Percentiles rank a stretch among this genome's conserved stretches.
Evolutionary conservation across 1,140 invertebrate species (phyloP).

Genomic region (Tachypleus tridentatus): DNA sequence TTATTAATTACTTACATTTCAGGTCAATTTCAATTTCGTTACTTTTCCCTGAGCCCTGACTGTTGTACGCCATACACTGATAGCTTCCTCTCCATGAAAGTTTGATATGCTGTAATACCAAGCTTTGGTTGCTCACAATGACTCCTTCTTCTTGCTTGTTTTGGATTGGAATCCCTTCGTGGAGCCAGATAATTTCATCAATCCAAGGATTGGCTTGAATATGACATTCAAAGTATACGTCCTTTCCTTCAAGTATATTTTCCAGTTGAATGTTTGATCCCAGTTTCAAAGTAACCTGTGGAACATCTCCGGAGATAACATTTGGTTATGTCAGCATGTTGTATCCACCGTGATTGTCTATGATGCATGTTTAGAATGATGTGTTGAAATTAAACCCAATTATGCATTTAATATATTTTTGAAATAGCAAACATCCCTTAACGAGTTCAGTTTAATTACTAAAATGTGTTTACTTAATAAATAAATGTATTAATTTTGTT

Average conservation of each 20-base stretch:
- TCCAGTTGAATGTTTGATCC: slow-evolving; percentile 16
- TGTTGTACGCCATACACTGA: slow-evolving; percentile 77
- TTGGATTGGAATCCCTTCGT: slow-evolving; percentile 40
- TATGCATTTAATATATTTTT: too few species aligned
- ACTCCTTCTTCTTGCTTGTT: slow-evolving; percentile 45
- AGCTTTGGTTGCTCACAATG: slow-evolving; percentile 60
- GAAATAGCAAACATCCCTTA: too few species aligned
- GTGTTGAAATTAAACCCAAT: too few species aligned
- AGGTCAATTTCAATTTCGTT: slow-evolving; percentile 69
- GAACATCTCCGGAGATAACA: slow-evolving; percentile 7
- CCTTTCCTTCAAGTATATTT: slow-evolving; percentile 49
- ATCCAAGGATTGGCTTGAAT: slow-evolving; percentile 72
- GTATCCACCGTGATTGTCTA: too few species aligned
- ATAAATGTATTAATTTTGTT: too few species aligned
- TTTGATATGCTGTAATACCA: slow-evolving; percentile 30
- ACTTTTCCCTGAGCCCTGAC: slow-evolving; percentile 75
- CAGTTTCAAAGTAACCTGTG: slow-evolving; percentile 15
- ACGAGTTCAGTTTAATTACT: too few species aligned
- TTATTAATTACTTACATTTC: slow-evolving; percentile 52
- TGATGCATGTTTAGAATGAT: too few species aligned
- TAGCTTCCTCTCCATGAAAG: slow-evolving; percentile 40
- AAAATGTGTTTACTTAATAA: too few species aligned
- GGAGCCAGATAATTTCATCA: slow-evolving; percentile 66
- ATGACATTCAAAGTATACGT: slow-evolving; percentile 79
- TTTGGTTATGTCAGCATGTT: too few species aligned